phyloP scores from a whole-genome alignment of 2,888 invertebrate genomes.

The Pristionchus fissidentatus region DNA sequence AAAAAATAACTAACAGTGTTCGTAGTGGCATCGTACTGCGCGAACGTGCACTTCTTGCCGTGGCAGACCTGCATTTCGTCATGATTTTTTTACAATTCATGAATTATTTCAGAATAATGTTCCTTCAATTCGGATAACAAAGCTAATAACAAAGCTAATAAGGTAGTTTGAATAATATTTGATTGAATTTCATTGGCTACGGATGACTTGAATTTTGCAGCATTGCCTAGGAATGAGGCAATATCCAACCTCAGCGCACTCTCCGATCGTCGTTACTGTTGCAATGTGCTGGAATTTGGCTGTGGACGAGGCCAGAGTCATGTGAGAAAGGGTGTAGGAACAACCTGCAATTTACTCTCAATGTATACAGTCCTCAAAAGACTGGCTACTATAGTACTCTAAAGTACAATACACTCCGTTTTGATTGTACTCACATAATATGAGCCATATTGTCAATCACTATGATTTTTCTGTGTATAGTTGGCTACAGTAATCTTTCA shows the following conservation, averaged over 20 bases:
- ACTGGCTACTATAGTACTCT: too few species aligned
- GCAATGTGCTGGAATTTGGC: slow-evolving; percentile 64
- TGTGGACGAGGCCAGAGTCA: slow-evolving; percentile 60
- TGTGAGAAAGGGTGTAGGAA: slow-evolving; percentile 67
- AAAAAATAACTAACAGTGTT: slow-evolving; percentile 57
- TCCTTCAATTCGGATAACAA: too few species aligned
- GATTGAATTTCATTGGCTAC: background rate
- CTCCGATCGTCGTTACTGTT: slow-evolving; percentile 64
- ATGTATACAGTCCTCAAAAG: too few species aligned
- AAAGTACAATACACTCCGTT: too few species aligned
- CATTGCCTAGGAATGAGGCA: background rate
- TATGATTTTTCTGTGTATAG: too few species aligned
- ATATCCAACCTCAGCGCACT: slow-evolving; percentile 65
- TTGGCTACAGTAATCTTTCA: too few species aligned
- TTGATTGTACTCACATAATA: too few species aligned
- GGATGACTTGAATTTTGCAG: background rate
- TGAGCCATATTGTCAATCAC: too few species aligned
- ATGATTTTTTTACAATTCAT: background rate
- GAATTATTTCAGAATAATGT: background rate
- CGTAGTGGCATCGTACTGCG: slow-evolving; percentile 69
- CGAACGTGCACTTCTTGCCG: slow-evolving; percentile 66
- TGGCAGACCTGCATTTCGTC: slow-evolving; percentile 56
- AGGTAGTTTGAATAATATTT: too few species aligned
- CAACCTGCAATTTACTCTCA: slow-evolving; percentile 60
- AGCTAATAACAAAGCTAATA: too few species aligned